Evolutionary conservation across 2,797 vertebrate species (phyloP).

Genomic region (Synaphobranchus kaupii): DNA sequence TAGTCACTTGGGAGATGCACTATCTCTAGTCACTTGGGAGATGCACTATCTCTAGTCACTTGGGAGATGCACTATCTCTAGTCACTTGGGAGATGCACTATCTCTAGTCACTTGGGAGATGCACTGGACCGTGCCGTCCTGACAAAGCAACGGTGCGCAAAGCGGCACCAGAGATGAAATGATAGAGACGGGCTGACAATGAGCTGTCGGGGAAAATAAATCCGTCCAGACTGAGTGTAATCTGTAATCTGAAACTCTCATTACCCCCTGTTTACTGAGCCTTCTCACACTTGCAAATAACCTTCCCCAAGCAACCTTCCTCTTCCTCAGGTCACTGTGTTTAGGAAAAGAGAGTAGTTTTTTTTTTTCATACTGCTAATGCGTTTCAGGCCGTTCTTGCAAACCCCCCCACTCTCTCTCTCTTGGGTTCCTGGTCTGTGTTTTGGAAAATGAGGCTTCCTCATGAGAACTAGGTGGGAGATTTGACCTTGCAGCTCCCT

Average conservation of each 20-base stretch:
- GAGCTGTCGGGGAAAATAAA: neutral
- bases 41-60: too few relatives aligned
- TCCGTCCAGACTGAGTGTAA: neutral
- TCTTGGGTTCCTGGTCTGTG: neutral
- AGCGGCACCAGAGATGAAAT: neutral
- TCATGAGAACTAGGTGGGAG: neutral
- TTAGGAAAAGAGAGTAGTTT: too few relatives aligned
- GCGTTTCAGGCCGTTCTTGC: neutral
- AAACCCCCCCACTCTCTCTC: too few relatives aligned
- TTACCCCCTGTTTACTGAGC: neutral
- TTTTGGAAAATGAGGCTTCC: neutral
- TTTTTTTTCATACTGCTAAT: neutral
- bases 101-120: neutral
- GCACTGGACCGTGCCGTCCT: neutral
- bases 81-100: neutral
- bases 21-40: too few relatives aligned
- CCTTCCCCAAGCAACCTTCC: neutral
- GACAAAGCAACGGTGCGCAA: neutral
- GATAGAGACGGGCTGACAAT: slow-evolving; percentile 13
- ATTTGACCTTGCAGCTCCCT: neutral
- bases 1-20: too few relatives aligned
- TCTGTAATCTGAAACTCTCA: neutral
- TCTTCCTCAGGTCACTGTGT: neutral
- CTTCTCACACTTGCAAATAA: neutral
- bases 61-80: too few relatives aligned